Evolutionary conservation across 2,888 invertebrate species (phyloP).

Genomic region (Crematogaster levior): DNA sequence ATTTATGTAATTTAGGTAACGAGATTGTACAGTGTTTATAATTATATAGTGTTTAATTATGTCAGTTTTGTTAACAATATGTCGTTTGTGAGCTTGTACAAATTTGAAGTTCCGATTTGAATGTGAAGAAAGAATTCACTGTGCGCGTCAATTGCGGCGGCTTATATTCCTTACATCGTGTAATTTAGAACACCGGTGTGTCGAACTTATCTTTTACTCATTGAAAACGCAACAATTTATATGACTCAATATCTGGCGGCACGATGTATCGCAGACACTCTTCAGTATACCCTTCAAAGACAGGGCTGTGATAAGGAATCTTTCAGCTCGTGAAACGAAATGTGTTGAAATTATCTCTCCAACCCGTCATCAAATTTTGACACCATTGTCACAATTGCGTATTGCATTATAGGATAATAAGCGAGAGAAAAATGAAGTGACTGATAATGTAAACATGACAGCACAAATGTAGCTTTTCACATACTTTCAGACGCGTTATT

Average conservation of each 20-base stretch:
- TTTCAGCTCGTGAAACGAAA: background rate
- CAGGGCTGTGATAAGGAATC: conserved; percentile 26
- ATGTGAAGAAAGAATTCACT: conserved; percentile 4
- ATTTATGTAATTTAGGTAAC: background rate
- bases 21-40: background rate
- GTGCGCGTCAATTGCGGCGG: background rate
- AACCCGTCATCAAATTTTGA: background rate
- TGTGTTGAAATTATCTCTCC: background rate
- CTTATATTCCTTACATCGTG: background rate
- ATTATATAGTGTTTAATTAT: background rate
- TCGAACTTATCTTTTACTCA: conserved; percentile 58
- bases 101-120: background rate
- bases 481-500: background rate
- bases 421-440: background rate
- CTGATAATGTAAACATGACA: background rate
- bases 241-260: conserved; percentile 77
- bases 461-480: background rate
- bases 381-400: background rate
- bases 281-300: conserved; percentile 59
- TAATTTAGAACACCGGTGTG: conserved; percentile 19
- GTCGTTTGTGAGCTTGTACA: background rate
- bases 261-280: conserved; percentile 73
- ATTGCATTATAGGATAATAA: background rate
- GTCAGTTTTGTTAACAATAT: background rate
- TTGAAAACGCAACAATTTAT: conserved; percentile 72